A percentile compares a stretch with the other conserved stretches of the same genome.
Evolutionary conservation across 2,113 vertebrate species (phyloP).

Genomic region (Panthera tigris): DNA sequence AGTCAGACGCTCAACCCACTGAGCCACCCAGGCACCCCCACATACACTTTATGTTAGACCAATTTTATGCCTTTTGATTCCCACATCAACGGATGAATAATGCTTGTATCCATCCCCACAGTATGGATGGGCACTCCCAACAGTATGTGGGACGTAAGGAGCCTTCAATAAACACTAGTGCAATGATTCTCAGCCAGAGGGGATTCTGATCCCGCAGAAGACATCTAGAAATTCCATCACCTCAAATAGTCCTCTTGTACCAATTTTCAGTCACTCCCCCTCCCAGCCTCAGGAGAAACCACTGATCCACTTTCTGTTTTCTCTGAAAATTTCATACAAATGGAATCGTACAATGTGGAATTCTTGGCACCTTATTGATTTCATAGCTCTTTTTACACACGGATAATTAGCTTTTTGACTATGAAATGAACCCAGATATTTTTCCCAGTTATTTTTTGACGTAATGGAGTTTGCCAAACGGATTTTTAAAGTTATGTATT

Average conservation of each 20-base stretch:
- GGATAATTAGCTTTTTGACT: neutral
- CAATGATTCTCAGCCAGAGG: neutral
- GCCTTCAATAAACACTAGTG: neutral
- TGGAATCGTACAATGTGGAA: neutral
- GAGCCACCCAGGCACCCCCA: neutral
- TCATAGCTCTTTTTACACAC: neutral
- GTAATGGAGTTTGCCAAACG: neutral
- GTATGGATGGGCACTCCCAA: neutral
- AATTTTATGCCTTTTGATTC: neutral
- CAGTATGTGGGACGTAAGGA: neutral
- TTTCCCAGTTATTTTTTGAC: neutral
- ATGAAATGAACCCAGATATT: neutral
- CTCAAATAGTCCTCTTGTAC: neutral
- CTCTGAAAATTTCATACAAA: neutral
- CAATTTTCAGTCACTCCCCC: neutral
- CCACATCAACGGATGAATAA: neutral
- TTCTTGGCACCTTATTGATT: neutral
- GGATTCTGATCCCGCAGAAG: neutral
- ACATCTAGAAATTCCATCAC: neutral
- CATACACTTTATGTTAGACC: neutral
- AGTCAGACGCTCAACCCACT: no score
- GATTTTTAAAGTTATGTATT: neutral
- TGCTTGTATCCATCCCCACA: neutral
- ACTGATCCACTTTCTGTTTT: neutral
- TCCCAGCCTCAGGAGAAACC: neutral